Evolutionary conservation across 1,140 invertebrate genomes (phyloP).

Genomic region (Pseudomyrmex gracilis): DNA sequence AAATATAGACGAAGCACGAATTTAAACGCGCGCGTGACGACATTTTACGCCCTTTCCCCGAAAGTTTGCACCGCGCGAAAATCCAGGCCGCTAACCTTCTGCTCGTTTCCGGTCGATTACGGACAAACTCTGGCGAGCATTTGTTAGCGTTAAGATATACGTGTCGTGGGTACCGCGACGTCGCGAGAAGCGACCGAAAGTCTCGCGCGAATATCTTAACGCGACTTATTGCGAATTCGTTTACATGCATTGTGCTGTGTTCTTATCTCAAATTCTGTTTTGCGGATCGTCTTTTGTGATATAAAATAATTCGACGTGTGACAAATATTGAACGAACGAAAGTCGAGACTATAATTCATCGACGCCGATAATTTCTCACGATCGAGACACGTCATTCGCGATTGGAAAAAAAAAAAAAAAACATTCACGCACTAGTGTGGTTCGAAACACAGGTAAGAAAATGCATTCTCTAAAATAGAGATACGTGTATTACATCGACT

Average conservation of each 20-base stretch:
- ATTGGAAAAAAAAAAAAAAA: neutral
- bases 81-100: slow-evolving; percentile 19
- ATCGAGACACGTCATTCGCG: neutral
- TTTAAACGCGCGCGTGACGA: neutral
- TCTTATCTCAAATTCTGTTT: neutral
- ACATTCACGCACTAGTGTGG: neutral
- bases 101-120: slow-evolving; percentile 45
- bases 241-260: neutral
- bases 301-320: neutral
- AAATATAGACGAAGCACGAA: neutral
- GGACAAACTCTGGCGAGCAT: slow-evolving; percentile 25
- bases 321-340: slow-evolving; percentile 24
- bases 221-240: neutral
- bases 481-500: too few relatives aligned
- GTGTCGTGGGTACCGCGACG: slow-evolving; percentile 7
- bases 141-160: slow-evolving; percentile 37
- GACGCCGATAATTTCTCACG: neutral
- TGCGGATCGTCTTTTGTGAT: neutral
- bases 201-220: neutral
- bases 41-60: neutral
- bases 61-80: neutral
- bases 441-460: too few relatives aligned
- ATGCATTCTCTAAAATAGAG: too few relatives aligned
- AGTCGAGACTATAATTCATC: slow-evolving; percentile 36
- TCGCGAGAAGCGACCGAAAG: slow-evolving; percentile 15